These are phyloP conservation scores for Numenius phaeopus DNA, from an alignment of 2,797 vertebrate species.

Conservation along the genomic window DNA sequence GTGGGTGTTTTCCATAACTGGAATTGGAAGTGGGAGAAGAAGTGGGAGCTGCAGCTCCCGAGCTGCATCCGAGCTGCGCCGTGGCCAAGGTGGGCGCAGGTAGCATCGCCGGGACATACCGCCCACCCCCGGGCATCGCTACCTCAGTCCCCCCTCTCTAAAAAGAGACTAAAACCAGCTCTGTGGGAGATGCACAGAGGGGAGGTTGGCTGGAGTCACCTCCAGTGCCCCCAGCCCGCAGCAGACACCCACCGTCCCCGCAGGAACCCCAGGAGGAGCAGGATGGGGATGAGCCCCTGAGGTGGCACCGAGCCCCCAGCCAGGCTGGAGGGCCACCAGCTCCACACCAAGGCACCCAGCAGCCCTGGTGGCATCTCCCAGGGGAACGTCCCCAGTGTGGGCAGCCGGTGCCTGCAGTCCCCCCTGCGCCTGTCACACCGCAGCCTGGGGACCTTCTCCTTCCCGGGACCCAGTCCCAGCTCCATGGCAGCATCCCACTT, in stretches of 20 bases:
- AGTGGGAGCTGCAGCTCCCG: neutral
- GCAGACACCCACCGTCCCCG: neutral
- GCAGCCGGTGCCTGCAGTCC: neutral
- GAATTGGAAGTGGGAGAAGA: neutral
- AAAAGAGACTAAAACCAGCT: neutral
- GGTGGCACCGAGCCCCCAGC: neutral
- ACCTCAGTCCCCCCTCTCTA: neutral
- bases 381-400: neutral
- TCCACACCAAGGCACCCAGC: neutral
- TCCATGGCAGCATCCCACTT: neutral
- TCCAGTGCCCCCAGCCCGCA: neutral
- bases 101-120: neutral
- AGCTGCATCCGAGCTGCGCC: neutral
- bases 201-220: neutral
- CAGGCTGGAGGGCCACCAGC: neutral
- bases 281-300: neutral
- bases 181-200: fast-evolving
- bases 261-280: neutral
- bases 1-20: conserved; percentile 17
- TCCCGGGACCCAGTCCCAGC: neutral
- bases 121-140: neutral
- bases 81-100: neutral
- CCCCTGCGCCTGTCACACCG: fast-evolving
- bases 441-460: neutral
- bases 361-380: neutral